These are phyloP conservation scores for Ormia ochracea DNA, from an alignment of 2,888 invertebrate species.

Conservation along the genomic window DNA sequence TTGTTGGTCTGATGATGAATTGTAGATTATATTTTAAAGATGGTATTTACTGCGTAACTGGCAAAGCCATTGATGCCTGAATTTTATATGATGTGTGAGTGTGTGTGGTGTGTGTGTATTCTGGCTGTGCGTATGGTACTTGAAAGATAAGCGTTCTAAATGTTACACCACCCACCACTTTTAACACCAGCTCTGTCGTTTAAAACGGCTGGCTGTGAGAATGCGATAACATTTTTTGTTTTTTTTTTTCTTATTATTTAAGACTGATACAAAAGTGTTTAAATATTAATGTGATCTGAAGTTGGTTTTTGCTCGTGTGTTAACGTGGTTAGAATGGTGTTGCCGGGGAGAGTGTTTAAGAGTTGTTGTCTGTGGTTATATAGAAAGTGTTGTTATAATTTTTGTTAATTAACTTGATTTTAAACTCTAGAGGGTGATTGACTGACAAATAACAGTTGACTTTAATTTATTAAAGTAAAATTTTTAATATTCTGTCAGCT, in stretches of 20 bases:
- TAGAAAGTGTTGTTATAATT: slow-evolving; percentile 64
- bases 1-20: slow-evolving; percentile 69
- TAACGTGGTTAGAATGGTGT: slow-evolving; percentile 1
- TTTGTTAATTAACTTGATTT: slow-evolving; percentile 67
- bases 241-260: slow-evolving; percentile 35
- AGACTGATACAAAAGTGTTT: slow-evolving; percentile 65
- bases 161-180: slow-evolving; percentile 34
- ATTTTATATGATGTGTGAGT: slow-evolving; percentile 8
- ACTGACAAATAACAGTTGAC: neutral
- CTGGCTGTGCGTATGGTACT: slow-evolving; percentile 54
- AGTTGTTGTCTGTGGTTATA: neutral
- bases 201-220: slow-evolving; percentile 70
- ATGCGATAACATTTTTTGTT: slow-evolving; percentile 73
- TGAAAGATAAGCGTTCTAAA: slow-evolving; percentile 58
- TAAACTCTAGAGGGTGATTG: neutral
- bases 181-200: slow-evolving; percentile 21
- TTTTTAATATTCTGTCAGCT: too few species aligned
- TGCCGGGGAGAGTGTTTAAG: neutral
- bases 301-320: neutral
- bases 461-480: neutral
- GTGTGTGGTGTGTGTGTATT: slow-evolving; percentile 31
- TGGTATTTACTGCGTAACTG: slow-evolving; percentile 39
- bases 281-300: slow-evolving; percentile 44
- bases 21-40: slow-evolving; percentile 72
- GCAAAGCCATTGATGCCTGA: slow-evolving; percentile 11